phyloP scores from a whole-genome alignment of 2,797 vertebrate genomes.

The Eulemur mongoz region DNA sequence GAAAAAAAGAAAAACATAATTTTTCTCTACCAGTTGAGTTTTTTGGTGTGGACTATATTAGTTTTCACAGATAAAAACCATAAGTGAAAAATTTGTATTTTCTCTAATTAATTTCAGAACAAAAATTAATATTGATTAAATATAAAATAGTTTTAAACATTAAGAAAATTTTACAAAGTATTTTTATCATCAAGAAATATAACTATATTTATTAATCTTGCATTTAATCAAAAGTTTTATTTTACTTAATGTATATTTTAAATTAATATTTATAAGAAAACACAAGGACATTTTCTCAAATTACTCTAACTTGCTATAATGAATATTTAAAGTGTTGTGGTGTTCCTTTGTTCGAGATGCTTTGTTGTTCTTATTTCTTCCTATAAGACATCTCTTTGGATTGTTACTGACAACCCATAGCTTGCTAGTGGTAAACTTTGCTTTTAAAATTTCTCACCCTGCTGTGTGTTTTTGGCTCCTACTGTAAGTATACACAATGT shows the following conservation, averaged over 20 bases:
- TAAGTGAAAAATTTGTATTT: neutral
- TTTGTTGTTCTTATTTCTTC: neutral
- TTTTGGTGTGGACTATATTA: neutral
- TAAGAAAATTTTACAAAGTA: neutral
- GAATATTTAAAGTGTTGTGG: conserved; percentile 51
- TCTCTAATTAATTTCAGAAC: neutral
- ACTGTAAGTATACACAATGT: neutral
- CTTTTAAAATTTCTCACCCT: conserved; percentile 62
- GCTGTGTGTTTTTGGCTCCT: conserved; percentile 9
- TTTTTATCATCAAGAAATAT: neutral
- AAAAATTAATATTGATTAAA: neutral
- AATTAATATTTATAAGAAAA: neutral
- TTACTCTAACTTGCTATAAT: neutral
- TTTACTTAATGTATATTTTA: neutral
- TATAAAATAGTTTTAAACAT: neutral
- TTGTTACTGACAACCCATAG: neutral
- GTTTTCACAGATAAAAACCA: neutral
- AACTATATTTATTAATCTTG: neutral
- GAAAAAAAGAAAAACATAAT: neutral
- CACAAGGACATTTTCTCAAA: neutral
- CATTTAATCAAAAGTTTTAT: neutral
- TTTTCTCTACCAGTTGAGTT: neutral
- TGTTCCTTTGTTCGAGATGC: neutral
- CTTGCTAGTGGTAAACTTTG: conserved; percentile 49
- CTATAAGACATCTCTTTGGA: neutral